These are phyloP conservation scores for Proctacanthus coquilletti DNA, from an alignment of 1,140 invertebrate genomes.

Conservation along the genomic window DNA sequence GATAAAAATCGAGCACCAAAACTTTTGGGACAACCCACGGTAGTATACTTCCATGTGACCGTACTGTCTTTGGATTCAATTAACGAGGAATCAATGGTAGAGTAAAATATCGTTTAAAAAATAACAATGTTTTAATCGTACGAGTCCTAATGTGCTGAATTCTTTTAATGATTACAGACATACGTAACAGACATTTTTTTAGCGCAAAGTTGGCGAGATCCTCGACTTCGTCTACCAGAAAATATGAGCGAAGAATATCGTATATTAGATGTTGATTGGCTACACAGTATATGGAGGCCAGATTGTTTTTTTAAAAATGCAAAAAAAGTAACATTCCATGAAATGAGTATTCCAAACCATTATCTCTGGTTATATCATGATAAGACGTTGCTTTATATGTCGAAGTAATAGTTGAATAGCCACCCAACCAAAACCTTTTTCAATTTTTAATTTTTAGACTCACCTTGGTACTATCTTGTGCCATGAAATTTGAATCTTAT, in stretches of 20 bases:
- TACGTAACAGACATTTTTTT: conserved; percentile 86
- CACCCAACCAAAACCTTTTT: conserved; percentile 6
- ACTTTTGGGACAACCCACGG: conserved; percentile 63
- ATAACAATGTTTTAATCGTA: neutral
- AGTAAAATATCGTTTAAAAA: conserved; percentile 4
- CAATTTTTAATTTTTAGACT: conserved; percentile 41
- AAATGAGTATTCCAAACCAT: conserved; percentile 90
- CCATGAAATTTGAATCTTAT: conserved; percentile 87
- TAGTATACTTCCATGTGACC: conserved; percentile 79
- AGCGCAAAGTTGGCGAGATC: conserved; percentile 82
- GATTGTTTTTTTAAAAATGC: conserved; percentile 90
- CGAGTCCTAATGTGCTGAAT: neutral
- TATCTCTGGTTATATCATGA: conserved; percentile 84
- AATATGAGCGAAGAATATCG: conserved; percentile 87
- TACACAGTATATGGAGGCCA: conserved; percentile 80
- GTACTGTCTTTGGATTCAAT: conserved; percentile 76
- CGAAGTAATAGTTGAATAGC: conserved; percentile 47
- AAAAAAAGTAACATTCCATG: conserved; percentile 82
- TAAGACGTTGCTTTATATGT: conserved; percentile 80
- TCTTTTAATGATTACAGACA: conserved; percentile 39
- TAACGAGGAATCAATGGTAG: conserved; percentile 84
- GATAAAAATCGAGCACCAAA: conserved; percentile 82
- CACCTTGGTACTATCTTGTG: conserved; percentile 73
- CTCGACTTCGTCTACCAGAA: conserved; percentile 65
- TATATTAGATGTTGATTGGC: conserved; percentile 77